phyloP scores from a whole-genome alignment of 2,888 invertebrate genomes.

The Phytoseiulus persimilis region DNA sequence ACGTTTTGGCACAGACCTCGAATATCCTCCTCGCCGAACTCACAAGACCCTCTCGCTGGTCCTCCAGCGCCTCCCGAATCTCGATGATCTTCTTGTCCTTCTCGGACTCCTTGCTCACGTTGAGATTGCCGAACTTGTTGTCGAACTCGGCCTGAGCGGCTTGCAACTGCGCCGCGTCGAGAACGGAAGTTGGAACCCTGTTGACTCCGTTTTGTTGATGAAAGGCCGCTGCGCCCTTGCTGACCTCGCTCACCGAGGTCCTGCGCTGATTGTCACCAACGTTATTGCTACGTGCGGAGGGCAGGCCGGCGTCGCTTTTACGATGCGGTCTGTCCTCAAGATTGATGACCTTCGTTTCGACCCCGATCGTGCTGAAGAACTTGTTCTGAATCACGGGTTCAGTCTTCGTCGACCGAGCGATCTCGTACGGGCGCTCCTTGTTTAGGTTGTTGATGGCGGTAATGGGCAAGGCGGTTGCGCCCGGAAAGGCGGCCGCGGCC shows the following conservation, averaged over 20 bases:
- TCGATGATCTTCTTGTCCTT: constrained; percentile 18
- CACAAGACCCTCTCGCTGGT: constrained; percentile 19
- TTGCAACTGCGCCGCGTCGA: constrained; percentile 28
- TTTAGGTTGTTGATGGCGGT: constrained; percentile 35
- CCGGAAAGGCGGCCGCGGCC: neutral
- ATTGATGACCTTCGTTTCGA: constrained; percentile 28
- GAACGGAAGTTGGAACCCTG: neutral
- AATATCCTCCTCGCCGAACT: constrained; percentile 31
- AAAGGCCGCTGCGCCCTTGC: neutral
- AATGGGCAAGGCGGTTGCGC: neutral
- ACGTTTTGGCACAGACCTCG: constrained; percentile 8
- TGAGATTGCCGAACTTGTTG: constrained; percentile 33
- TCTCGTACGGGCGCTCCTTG: constrained; percentile 33
- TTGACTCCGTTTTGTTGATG: constrained; percentile 30
- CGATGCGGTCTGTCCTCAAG: constrained; percentile 39
- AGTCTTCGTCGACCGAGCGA: constrained; percentile 12
- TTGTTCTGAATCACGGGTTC: constrained; percentile 30
- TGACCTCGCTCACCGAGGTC: neutral
- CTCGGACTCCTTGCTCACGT: constrained; percentile 29
- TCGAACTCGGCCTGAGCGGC: constrained; percentile 36
- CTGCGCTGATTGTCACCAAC: constrained; percentile 32
- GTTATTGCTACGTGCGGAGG: constrained; percentile 25
- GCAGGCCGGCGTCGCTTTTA: constrained; percentile 35
- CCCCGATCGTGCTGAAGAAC: constrained; percentile 34
- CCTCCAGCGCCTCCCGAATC: constrained; percentile 14